Conservation (phyloP, 1,140 invertebrate genomes). For the Pectinophora gossypiella region DNA sequence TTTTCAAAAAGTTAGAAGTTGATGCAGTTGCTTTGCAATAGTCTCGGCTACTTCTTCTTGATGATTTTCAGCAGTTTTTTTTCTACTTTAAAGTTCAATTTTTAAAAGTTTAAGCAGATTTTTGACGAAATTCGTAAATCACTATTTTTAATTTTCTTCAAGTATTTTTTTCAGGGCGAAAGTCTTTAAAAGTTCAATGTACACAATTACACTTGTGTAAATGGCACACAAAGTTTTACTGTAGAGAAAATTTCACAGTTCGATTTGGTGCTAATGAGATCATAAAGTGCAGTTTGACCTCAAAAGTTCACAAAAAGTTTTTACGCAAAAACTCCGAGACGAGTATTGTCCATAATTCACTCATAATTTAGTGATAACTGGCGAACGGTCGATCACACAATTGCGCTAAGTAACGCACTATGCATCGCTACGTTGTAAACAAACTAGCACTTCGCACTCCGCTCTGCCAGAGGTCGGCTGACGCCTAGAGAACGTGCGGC, state of each 20-base stretch:
- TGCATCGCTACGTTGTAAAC: slow-evolving; percentile 68
- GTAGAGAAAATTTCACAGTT: slow-evolving; percentile 30
- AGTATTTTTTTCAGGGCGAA: slow-evolving; percentile 5
- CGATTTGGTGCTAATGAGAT: slow-evolving; percentile 42
- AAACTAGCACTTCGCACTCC: slow-evolving; percentile 58
- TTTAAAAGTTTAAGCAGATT: slow-evolving; percentile 1
- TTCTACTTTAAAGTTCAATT: not conserved
- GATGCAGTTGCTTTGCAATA: no score
- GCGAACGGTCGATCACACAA: slow-evolving; percentile 65
- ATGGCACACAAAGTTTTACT: slow-evolving; percentile 36
- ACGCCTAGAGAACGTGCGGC: slow-evolving; percentile 66
- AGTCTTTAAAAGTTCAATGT: slow-evolving; percentile 36
- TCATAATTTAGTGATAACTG: slow-evolving; percentile 54
- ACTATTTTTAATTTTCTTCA: not conserved
- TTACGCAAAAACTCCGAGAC: slow-evolving; percentile 34
- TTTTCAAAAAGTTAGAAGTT: slow-evolving; percentile 48
- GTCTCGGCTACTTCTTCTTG: no score
- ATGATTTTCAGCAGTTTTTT: no score
- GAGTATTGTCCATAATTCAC: slow-evolving; percentile 59
- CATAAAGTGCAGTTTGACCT: slow-evolving; percentile 26
- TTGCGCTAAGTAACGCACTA: slow-evolving; percentile 56
- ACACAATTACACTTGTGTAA: slow-evolving; percentile 29
- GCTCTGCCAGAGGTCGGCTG: slow-evolving; percentile 59
- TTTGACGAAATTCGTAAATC: not conserved
- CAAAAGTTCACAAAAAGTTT: slow-evolving; percentile 59